Base-by-base conservation (phyloP, 2,113 vertebrate species). In the Sander lucioperca region DNA sequence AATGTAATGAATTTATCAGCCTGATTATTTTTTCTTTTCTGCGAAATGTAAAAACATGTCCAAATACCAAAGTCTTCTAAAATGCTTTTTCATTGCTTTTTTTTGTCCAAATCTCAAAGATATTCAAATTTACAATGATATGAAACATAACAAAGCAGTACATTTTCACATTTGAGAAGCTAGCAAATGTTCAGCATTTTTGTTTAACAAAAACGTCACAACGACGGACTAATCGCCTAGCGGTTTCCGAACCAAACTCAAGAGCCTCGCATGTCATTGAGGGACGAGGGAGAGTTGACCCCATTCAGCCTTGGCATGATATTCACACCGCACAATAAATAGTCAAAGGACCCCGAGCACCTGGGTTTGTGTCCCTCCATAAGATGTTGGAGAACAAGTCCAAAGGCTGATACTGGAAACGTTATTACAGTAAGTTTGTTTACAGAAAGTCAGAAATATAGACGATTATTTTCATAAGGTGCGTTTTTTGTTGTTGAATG, bases 401-500 rank as follows among this genome's bases (percentile, higher is more conserved):
- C 27, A 74, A 70, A 85, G 80, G 36, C 80, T 16, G 51, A 72
- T 45, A 66, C 58, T 18, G 70, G 64, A 74, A 83, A 65, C 25
- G n/a, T 33, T 33, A 43, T 83, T 54, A 70, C 74, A 81, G 74
- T 53, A 62, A 4, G 56, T 77, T 63, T 63, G 59, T 68, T 77
- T 56, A 87, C 72, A 90, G 47, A 71, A 39, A 82, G 71, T 77
- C 88, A 90, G 47, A 92, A 78, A 82, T 74, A 89, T 57, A 77
- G 80, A 83, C 18, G 67, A 36, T 85, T 69, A 82, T 66, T 66
- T 73, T 67, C 18, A 87, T 86, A 86, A 91, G 87, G 89, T 93
- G 84, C 85, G 4, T 85, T 76, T 67, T 73, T 56, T 25, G 5
- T 61, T 63, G 2, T 47, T 47, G 5, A 4, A 84, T 54, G 58